These are phyloP conservation scores for Hozukius guyotensis DNA, from an alignment of 2,797 vertebrate genomes.

Conservation along the genomic window DNA sequence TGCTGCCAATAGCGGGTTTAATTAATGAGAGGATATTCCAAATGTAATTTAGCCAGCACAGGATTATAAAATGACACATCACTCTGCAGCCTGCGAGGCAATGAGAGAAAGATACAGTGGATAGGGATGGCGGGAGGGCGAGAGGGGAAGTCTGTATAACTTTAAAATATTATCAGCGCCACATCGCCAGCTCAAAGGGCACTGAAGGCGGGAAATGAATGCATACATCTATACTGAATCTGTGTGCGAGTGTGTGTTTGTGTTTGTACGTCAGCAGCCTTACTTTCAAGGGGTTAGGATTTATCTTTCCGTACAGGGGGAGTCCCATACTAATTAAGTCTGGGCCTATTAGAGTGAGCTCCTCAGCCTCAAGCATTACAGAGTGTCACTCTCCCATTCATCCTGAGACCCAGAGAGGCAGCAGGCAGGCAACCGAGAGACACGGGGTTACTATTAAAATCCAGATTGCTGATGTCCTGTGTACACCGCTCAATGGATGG, in stretches of 20 bases:
- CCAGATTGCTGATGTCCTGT: slow-evolving; percentile 45
- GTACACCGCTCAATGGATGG: slow-evolving; percentile 22
- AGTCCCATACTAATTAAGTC: slow-evolving; percentile 76
- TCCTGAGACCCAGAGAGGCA: slow-evolving; percentile 51
- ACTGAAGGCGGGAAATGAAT: slow-evolving; percentile 21
- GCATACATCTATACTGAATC: slow-evolving; percentile 6
- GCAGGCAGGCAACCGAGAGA: slow-evolving; percentile 26
- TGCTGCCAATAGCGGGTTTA: slow-evolving; percentile 81
- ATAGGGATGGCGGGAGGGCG: slow-evolving; percentile 2
- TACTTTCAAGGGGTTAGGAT: slow-evolving; percentile 52
- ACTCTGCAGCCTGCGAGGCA: slow-evolving; percentile 74
- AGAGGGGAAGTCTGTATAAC: neutral
- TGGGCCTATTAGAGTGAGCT: slow-evolving; percentile 65
- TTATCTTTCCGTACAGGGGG: slow-evolving; percentile 60
- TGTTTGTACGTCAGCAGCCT: slow-evolving; percentile 50
- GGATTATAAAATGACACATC: slow-evolving; percentile 79
- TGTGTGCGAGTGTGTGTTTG: slow-evolving; percentile 6
- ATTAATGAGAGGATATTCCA: slow-evolving; percentile 85
- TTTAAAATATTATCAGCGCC: slow-evolving; percentile 40
- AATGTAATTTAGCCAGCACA: slow-evolving; percentile 77
- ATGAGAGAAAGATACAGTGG: slow-evolving; percentile 63
- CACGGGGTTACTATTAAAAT: slow-evolving; percentile 46
- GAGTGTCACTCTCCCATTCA: slow-evolving; percentile 68
- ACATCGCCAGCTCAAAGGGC: slow-evolving; percentile 43
- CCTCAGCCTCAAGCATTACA: slow-evolving; percentile 62